Evolutionary conservation across 2,888 invertebrate species (phyloP), one percentile per base, ranked within the genome.

Genomic region (Malachius bipustulatus): DNA sequence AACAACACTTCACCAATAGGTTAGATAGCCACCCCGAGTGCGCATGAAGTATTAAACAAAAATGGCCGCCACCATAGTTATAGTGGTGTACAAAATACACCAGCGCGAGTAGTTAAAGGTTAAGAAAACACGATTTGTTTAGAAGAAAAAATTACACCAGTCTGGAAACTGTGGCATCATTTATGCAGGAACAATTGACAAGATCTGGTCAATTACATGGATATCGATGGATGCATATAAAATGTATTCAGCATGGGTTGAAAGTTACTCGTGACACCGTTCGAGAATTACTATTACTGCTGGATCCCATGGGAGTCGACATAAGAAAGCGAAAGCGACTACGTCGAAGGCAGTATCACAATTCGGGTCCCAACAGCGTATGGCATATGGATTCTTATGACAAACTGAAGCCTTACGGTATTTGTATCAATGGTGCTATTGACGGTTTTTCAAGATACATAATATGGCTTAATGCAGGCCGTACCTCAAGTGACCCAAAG

Each of bases 351-450:
- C 34, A 40, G 27, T 45, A 45, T 31, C 13, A 19, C 10, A 42
- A 40, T 37, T 30, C 16, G 32, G 41, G 41, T 11, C 43, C 41
- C 9, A 44, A 45, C 26, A 30, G 14, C 37, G 19, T 42, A 15
- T 42, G 40, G 43, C 41, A 44, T 33, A 33, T 41, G 26, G 44
- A 46, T 30, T 42, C 37, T 14, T 43, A 43, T 30, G 43, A 37
- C 15, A 43, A 43, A 29, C 33, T 43, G 28, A 43, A 43, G 14
- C 41, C 37, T 6, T 43, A 37, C 30, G 39, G 41, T n/a, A 38
- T n/a, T n/a, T n/a, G n/a, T n/a, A n/a, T n/a, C n/a, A n/a, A n/a
- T n/a, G n/a, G n/a, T n/a, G n/a, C n/a, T 16, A 41, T 41, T 11
- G 40, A 43, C 30, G 40, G 40, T 14, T 43, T 34, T 36, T 43